Conservation (phyloP, 2,113 vertebrate species). For the Colossoma macropomum region DNA sequence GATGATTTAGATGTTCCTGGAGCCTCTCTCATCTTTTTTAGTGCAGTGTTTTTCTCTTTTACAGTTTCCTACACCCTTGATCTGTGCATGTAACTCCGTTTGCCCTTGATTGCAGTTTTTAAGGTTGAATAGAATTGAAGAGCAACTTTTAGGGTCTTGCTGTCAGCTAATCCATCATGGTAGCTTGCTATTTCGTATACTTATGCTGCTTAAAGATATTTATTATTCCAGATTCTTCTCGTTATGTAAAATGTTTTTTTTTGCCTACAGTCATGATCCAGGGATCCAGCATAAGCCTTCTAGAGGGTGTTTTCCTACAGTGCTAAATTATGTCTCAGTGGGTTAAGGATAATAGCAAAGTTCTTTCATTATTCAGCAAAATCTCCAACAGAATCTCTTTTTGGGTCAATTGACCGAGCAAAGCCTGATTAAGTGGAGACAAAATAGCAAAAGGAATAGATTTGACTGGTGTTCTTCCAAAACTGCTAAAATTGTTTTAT, state of each 20-base stretch:
- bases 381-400: neutral
- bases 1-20: constrained; percentile 30
- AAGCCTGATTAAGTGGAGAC: neutral
- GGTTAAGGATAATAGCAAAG: neutral
- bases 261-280: neutral
- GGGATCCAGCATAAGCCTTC: neutral
- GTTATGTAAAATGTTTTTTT: neutral
- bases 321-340: neutral
- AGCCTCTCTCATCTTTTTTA: neutral
- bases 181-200: neutral
- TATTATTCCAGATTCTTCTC: neutral
- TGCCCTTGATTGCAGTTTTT: constrained; percentile 18
- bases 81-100: constrained; percentile 23
- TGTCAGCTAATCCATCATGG: neutral
- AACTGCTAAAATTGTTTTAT: neutral
- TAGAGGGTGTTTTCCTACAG: neutral
- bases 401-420: neutral
- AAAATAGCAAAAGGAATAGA: neutral
- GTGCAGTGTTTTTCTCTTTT: constrained; percentile 27
- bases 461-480: neutral
- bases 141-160: neutral
- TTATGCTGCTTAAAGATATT: neutral
- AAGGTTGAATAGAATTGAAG: neutral
- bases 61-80: constrained; percentile 18
- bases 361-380: neutral